These are phyloP conservation scores for Turritopsis rubra DNA, from an alignment of 30 jellyfish, hydroid and myxozoan species.

Conservation along the genomic window DNA sequence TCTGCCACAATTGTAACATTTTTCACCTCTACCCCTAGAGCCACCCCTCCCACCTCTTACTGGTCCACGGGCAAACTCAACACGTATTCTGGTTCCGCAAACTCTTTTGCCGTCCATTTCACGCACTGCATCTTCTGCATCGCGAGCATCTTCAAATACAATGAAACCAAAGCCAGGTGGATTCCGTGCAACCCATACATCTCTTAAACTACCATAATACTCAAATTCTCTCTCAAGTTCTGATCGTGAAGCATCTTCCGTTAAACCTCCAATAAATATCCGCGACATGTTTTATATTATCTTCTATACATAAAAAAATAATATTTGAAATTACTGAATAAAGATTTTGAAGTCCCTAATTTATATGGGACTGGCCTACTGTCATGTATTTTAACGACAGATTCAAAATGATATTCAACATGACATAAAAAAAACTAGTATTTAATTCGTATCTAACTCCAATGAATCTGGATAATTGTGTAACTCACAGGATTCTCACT, in stretches of 20 bases:
- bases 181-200: slow-evolving; percentile 98
- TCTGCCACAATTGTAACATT: slow-evolving; percentile 91
- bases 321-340: too few species aligned
- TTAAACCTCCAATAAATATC: slow-evolving; percentile 89
- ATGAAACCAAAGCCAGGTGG: slow-evolving; percentile 98
- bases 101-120: slow-evolving; percentile 95
- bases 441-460: too few species aligned
- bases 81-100: slow-evolving; percentile 89
- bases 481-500: too few species aligned
- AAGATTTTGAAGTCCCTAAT: too few species aligned
- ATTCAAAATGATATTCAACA: too few species aligned
- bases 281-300: slow-evolving; percentile 54
- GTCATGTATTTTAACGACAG: too few species aligned
- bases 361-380: too few species aligned
- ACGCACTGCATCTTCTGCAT: slow-evolving; percentile 98
- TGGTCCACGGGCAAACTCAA: slow-evolving; percentile 90
- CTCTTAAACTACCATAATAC: slow-evolving; percentile 82
- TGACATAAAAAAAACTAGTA: too few species aligned
- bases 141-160: slow-evolving; percentile 87
- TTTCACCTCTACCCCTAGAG: slow-evolving; percentile 46
- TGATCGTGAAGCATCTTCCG: slow-evolving; percentile 95
- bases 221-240: slow-evolving; percentile 95
- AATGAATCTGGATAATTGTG: too few species aligned
- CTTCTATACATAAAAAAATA: too few species aligned
- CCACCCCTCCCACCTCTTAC: slow-evolving; percentile 76